These are phyloP conservation scores for Acanthisitta chloris DNA, from an alignment of 2,113 vertebrate species.

Conservation along the genomic window DNA sequence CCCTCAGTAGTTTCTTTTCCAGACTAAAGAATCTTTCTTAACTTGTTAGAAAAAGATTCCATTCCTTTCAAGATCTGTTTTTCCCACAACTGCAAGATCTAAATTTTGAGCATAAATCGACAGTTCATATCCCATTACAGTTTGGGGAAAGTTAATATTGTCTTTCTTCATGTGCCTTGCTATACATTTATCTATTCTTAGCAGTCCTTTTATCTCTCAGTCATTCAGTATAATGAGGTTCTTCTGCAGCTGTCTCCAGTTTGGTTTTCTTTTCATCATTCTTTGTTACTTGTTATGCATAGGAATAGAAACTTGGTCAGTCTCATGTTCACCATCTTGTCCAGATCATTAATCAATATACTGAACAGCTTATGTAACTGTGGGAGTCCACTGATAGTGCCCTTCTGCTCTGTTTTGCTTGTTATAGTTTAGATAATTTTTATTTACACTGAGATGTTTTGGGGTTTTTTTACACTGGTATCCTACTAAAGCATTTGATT, in stretches of 20 bases:
- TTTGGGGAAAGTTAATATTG: not conserved
- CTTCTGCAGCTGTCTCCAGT: not conserved
- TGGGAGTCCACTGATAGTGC: not conserved
- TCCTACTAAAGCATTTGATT: not conserved
- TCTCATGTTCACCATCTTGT: not conserved
- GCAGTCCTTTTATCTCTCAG: not conserved
- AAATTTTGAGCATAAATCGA: not conserved
- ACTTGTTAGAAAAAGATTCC: not conserved
- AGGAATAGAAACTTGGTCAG: not conserved
- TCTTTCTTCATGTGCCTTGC: not conserved
- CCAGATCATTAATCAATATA: not conserved
- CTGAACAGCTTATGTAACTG: not conserved
- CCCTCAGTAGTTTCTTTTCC: not conserved
- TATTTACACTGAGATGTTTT: not conserved
- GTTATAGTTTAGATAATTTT: not conserved
- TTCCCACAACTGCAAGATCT: not conserved
- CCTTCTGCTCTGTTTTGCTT: not conserved
- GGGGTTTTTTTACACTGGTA: not conserved
- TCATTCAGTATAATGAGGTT: not conserved
- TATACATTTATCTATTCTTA: not conserved
- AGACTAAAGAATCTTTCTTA: not conserved
- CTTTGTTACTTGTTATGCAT: not conserved
- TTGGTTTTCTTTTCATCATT: not conserved
- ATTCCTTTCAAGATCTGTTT: not conserved
- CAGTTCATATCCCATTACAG: not conserved